Evolutionary conservation across 53 echinoderm and acorn worm species (phyloP).

Genomic region (Pentamera pediparva): DNA sequence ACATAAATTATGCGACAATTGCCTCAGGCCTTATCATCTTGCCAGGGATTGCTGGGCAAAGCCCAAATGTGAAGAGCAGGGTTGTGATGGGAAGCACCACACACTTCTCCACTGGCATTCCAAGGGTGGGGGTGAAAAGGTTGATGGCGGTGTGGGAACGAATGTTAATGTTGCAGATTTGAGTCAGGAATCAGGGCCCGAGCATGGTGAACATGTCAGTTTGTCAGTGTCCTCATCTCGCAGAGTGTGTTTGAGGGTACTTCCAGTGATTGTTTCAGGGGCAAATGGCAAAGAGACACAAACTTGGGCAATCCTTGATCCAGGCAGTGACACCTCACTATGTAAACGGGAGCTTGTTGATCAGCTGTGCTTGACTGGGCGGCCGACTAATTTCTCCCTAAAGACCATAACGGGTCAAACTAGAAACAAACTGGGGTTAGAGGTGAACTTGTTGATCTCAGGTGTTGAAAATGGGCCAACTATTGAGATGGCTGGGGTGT

Average conservation of each 20-base stretch:
- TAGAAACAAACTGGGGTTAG: background rate
- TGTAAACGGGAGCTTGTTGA: constrained; percentile 34
- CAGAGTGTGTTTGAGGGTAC: constrained; percentile 15
- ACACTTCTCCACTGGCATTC: constrained; percentile 28
- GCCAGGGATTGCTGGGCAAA: constrained; percentile 31
- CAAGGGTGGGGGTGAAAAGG: background rate
- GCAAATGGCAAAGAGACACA: background rate
- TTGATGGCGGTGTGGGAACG: background rate
- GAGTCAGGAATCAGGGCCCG: background rate
- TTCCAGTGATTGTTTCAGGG: constrained; percentile 2
- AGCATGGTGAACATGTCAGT: background rate
- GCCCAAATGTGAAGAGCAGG: constrained; percentile 14
- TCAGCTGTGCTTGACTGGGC: constrained; percentile 12
- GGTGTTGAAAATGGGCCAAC: background rate
- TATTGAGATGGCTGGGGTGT: constrained; percentile 3
- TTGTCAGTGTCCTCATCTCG: background rate
- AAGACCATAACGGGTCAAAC: background rate
- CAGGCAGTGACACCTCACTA: constrained; percentile 43
- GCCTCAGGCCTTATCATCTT: constrained; percentile 31
- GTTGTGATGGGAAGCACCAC: constrained; percentile 52
- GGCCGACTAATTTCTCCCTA: background rate
- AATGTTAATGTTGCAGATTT: too few species aligned
- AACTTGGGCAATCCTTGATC: constrained; percentile 49
- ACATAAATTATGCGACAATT: constrained; percentile 45
- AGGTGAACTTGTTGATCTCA: background rate